Evolutionary conservation across 2,888 invertebrate genomes (phyloP).

Genomic region (Cryptophagus acutangulus): DNA sequence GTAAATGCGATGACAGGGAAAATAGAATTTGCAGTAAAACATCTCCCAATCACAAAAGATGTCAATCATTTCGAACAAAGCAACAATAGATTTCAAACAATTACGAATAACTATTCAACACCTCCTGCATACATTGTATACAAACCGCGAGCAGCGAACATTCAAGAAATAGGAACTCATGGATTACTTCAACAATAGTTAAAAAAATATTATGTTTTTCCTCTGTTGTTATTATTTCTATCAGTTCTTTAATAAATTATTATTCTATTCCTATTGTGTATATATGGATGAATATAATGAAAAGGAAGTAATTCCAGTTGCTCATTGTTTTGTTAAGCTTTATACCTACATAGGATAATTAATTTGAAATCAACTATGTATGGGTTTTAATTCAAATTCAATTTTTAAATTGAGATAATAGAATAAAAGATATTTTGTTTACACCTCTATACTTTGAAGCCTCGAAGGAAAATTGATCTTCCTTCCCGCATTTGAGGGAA

Average conservation of each 20-base stretch:
- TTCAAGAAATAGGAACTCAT: constrained; percentile 9
- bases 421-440: too few species aligned
- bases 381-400: too few species aligned
- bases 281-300: neutral
- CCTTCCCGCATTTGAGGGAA: too few species aligned
- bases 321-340: too few species aligned
- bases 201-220: constrained; percentile 4
- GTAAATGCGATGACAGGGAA: constrained; percentile 7
- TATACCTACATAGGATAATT: too few species aligned
- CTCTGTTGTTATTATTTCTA: too few species aligned
- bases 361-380: too few species aligned
- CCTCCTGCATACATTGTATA: constrained; percentile 9
- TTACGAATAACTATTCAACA: constrained; percentile 13
- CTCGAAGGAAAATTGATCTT: too few species aligned
- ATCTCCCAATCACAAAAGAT: constrained; percentile 16
- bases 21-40: constrained; percentile 12
- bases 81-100: constrained; percentile 17
- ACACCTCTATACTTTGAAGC: too few species aligned
- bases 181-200: constrained; percentile 4
- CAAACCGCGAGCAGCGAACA: constrained; percentile 3
- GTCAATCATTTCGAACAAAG: constrained; percentile 25
- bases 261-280: constrained; percentile 5
- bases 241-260: constrained; percentile 6
- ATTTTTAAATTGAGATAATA: too few species aligned
- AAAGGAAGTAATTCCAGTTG: too few species aligned